These are phyloP conservation scores for Schizaphis graminum DNA, from an alignment of 2,888 invertebrate species.

Conservation along the genomic window DNA sequence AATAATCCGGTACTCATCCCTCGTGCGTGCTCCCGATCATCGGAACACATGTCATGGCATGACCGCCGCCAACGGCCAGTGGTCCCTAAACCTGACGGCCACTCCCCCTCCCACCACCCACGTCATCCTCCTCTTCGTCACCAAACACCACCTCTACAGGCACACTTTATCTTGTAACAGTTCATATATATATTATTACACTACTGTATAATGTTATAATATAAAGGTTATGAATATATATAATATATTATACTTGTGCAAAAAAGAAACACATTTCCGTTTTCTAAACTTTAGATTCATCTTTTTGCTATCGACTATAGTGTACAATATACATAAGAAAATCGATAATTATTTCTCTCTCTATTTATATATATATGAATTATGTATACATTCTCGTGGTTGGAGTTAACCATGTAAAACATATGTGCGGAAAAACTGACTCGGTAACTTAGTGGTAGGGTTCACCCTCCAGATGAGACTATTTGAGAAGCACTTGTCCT, in stretches of 20 bases:
- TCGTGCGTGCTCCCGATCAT: constrained; percentile 40
- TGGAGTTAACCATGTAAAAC: not conserved
- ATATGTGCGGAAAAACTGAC: not conserved
- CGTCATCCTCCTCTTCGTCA: too few relatives aligned
- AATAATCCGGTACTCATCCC: constrained; percentile 48
- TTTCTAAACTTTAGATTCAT: not conserved
- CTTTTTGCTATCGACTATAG: not conserved
- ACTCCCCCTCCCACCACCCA: too few relatives aligned
- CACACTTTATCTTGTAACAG: not conserved
- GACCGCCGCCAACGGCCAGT: constrained; percentile 48
- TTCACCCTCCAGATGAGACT: not conserved
- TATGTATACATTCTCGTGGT: not conserved
- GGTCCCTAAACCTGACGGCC: constrained; percentile 40
- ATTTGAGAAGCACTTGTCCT: constrained; percentile 42
- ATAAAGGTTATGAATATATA: not conserved
- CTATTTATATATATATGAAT: too few relatives aligned
- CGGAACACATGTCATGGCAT: constrained; percentile 51
- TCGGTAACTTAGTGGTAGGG: not conserved
- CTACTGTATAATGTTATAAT: not conserved
- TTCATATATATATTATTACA: not conserved
- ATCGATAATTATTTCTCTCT: not conserved
- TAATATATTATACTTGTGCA: not conserved
- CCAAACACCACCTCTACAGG: not conserved
- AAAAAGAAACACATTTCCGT: not conserved
- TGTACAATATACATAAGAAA: not conserved